Evolutionary conservation across 2,888 invertebrate species (phyloP), one percentile per base, ranked within the genome.

Genomic region (Augochlorella aurata): DNA sequence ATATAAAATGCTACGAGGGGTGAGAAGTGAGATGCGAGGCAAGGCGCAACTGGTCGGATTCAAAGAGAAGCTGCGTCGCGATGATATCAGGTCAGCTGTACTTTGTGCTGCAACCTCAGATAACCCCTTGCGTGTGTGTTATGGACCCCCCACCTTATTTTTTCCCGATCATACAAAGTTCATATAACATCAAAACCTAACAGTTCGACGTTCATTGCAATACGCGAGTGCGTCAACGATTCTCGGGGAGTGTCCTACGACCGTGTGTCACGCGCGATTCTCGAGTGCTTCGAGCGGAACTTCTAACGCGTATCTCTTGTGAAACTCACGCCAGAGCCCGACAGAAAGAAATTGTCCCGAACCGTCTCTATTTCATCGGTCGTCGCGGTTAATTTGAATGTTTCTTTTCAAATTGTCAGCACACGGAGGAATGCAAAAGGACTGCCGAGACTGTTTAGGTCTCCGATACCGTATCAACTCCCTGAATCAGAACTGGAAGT

Each of bases 401-500:
- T 87, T 73, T 65, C 71, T 83, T 85, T 76, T 80, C 89, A 90
- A 91, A 84, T 91, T 92, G 93, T 90, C 92, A 90, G 90, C 92
- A 92, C 92, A 90, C 92, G 89, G 93, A 94, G 94, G 94, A 94
- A 94, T 94, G 94, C 94, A 93, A 95, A 96, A 95, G 95, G 96
- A 96, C 95, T 96, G 96, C 94, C 96, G 96, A 94, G 97, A 97
- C 94, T 97, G 97, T 96, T 95, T 97, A 95, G 97, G 97, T 95
- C 97, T 97, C 95, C 97, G 97, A 95, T 96, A 96, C 95, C 97
- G 97, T 95, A 96, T 97, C 94, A 97, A 96, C 95, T 96, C 96
- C 94, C 96, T 97, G 94, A 97, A 98, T 94, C 97, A 97, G 94
- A 98, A 98, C 93, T 98, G 97, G 97, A 98, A 98, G 97, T 98